Evolutionary conservation across 2,113 vertebrate species (phyloP).

Genomic region (Ceyx melanurus): DNA sequence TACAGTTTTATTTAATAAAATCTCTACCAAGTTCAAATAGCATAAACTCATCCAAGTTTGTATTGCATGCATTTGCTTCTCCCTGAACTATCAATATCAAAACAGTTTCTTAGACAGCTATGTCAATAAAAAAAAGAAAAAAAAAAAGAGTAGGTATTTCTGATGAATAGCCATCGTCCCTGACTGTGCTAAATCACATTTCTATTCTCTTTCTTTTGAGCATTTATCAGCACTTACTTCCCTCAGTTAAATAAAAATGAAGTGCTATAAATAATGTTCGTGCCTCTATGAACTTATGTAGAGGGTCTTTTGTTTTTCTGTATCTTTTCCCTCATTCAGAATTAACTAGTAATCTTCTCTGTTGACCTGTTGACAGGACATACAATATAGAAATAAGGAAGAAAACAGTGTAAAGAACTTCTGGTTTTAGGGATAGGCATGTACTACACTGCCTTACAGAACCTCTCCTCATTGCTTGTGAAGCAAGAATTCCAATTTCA

Average conservation of each 20-base stretch:
- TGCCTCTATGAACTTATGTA: neutral
- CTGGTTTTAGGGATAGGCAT: neutral
- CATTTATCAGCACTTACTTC: conserved; percentile 14
- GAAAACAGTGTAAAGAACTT: neutral
- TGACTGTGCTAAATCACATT: conserved; percentile 5
- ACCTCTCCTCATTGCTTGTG: neutral
- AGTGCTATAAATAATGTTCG: neutral
- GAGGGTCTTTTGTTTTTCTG: neutral
- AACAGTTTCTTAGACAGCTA: conserved; percentile 38
- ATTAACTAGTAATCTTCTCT: neutral
- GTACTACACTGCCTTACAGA: neutral
- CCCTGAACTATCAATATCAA: conserved; percentile 50
- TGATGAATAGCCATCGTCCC: conserved; percentile 5
- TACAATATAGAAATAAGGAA: neutral
- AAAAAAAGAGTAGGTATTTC: conserved; percentile 38
- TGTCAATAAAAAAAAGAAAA: conserved; percentile 36
- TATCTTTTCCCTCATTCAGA: neutral
- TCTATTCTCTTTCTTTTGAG: conserved; percentile 21
- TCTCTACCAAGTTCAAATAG: conserved; percentile 59
- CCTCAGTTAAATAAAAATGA: conserved; percentile 16
- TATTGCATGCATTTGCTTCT: conserved; percentile 43
- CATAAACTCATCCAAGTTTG: conserved; percentile 49
- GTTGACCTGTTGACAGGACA: neutral
- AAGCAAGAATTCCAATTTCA: neutral
- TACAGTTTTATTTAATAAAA: conserved; percentile 48